These are phyloP conservation scores for Sarcophaga caerulescens DNA, from an alignment of 2,888 invertebrate genomes.

Conservation along the genomic window DNA sequence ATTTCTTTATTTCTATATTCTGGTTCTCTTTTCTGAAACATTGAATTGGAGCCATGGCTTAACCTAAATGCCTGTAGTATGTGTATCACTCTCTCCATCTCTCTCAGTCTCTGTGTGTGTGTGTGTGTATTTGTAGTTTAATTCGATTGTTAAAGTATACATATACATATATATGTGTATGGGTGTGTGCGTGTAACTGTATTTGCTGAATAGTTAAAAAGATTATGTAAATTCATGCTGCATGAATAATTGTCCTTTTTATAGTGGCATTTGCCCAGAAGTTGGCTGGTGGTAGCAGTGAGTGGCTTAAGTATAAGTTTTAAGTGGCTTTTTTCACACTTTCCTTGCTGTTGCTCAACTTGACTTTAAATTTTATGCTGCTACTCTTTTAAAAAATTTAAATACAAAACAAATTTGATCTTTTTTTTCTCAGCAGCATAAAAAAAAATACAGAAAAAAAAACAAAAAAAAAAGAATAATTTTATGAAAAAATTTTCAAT, in stretches of 20 bases:
- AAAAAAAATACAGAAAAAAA: not conserved
- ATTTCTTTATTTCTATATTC: not conserved
- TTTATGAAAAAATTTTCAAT: slow-evolving; percentile 50
- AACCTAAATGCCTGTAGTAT: not conserved
- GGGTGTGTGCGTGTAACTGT: not conserved
- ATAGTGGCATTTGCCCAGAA: not conserved
- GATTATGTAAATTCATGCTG: slow-evolving; percentile 58
- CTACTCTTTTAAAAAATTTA: not conserved
- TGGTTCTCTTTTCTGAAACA: not conserved
- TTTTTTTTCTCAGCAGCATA: not conserved
- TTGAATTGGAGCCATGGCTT: slow-evolving; percentile 6
- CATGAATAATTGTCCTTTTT: slow-evolving; percentile 53
- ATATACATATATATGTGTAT: not conserved
- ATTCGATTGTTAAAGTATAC: not conserved
- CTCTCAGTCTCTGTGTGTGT: not conserved
- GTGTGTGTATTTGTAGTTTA: not conserved
- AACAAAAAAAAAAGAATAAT: slow-evolving; percentile 28
- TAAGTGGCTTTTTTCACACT: slow-evolving; percentile 46
- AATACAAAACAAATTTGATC: too few relatives aligned
- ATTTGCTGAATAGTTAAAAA: slow-evolving; percentile 38
- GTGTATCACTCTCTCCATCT: not conserved
- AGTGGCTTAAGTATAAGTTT: slow-evolving; percentile 31
- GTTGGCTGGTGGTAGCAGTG: not conserved
- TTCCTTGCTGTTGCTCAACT: slow-evolving; percentile 20
- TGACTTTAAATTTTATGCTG: slow-evolving; percentile 22